These are phyloP conservation scores for Bettongia penicillata DNA, from an alignment of 2,113 vertebrate genomes.

Conservation along the genomic window DNA sequence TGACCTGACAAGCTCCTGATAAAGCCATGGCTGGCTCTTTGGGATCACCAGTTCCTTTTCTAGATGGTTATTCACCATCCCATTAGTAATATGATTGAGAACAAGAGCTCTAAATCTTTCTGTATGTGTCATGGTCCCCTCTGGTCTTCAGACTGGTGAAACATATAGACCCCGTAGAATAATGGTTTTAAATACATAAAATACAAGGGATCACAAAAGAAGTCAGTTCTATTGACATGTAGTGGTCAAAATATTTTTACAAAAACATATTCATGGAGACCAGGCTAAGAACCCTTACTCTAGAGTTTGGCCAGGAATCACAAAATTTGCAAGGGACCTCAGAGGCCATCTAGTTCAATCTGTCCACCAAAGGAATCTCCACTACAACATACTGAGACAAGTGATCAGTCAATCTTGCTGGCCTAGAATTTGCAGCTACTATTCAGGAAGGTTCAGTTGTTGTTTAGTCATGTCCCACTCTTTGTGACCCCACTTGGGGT, in stretches of 20 bases:
- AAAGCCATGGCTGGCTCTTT: background rate
- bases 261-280: background rate
- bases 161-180: background rate
- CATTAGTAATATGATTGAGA: background rate
- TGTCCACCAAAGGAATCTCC: background rate
- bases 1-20: background rate
- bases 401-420: background rate
- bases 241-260: background rate
- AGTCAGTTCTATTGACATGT: background rate
- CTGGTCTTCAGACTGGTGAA: background rate
- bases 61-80: background rate
- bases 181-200: background rate
- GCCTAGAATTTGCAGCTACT: background rate
- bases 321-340: background rate
- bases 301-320: background rate
- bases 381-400: background rate
- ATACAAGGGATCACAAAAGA: background rate
- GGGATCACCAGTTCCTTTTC: background rate
- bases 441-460: background rate
- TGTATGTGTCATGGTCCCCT: too few relatives aligned
- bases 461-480: background rate
- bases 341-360: background rate
- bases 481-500: background rate
- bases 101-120: background rate
- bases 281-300: background rate